Base-by-base conservation (phyloP, 1,140 invertebrate genomes). In the Cydia splendana region DNA sequence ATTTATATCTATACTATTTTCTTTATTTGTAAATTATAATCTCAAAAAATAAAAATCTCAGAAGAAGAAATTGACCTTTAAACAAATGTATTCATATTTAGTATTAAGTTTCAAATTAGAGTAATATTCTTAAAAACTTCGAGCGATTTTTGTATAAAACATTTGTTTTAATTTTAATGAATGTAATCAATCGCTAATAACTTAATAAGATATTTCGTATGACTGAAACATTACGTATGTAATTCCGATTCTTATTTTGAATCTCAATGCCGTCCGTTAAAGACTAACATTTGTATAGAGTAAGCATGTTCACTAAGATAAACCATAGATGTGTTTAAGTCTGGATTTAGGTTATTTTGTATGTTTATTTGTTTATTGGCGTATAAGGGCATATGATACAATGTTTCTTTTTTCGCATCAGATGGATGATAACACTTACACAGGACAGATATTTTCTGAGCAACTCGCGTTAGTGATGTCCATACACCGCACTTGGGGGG, bases 201-300 rank as follows among this genome's bases (percentile, higher is more conserved):
- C 28, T 28, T 15, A 53, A 53, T 18, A 53, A 53, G 51, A n/a
- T 53, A n/a, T 53, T 18, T 53, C 18, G 15, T 24, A 62, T 24
- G 57, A 62, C 20, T 62, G 57, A 62, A 24, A 62, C 20, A 57
- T 62, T 24, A 62, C 51, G 51, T 53, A 30, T 30, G 45, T 30
- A 4, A 51, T 15, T 18, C 15, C 53, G 15, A 18, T 57, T 24
- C 20, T 62, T 24, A 24, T 24, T 18, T 53, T 38, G 57, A 75
- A 65, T 30, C 45, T 57, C 74, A 30, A 30, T 77, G 67, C 45
- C 34, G 67, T 48, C 53, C 77, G 42, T 57, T 42, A 75, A 28
- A 77, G 30, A 71, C 15, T 71, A 42, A 24, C n/a, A 24, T 62
- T 62, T 62, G 24, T 62, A 3, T 24, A 62, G 57, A 62, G n/a